phyloP scores from a whole-genome alignment of 2,113 vertebrate genomes.

The Tichodroma muraria region DNA sequence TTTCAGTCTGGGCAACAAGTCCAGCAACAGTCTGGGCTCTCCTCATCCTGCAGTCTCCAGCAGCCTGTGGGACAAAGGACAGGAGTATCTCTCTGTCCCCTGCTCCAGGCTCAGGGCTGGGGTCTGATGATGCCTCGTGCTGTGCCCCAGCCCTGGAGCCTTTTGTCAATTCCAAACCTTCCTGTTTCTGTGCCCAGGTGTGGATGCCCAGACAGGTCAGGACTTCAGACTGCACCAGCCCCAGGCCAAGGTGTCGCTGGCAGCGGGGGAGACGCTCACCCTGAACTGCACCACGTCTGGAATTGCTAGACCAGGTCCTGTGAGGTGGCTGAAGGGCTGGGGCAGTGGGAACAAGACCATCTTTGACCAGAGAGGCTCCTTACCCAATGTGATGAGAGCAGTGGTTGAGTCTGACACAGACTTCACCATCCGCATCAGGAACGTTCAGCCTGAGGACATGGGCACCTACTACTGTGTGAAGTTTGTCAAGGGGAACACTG shows the following conservation, averaged over 20 bases:
- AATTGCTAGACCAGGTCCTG: fast-evolving
- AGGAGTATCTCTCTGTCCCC: neutral
- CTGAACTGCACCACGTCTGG: fast-evolving
- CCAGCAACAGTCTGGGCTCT: fast-evolving
- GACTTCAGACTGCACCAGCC: fast-evolving
- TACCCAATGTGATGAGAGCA: fast-evolving
- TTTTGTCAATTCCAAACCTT: neutral
- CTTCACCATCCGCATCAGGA: neutral
- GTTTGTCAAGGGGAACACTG: fast-evolving
- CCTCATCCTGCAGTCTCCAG: fast-evolving
- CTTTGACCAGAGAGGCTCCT: neutral
- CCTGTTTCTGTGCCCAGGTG: neutral
- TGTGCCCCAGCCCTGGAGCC: fast-evolving
- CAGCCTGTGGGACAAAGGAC: fast-evolving
- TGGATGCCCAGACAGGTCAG: fast-evolving
- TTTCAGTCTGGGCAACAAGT: no score
- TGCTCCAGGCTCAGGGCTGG: fast-evolving
- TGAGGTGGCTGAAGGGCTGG: slow-evolving; percentile 21
- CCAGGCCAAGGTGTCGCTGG: fast-evolving
- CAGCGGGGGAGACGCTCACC: fast-evolving
- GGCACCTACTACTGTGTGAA: slow-evolving; percentile 42
- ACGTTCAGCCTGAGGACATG: neutral
- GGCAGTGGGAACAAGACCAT: fast-evolving
- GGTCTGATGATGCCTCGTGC: fast-evolving
- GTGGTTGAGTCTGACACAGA: fast-evolving